Evolutionary conservation across 1,140 invertebrate genomes (phyloP).

Genomic region (Galleria mellonella): DNA sequence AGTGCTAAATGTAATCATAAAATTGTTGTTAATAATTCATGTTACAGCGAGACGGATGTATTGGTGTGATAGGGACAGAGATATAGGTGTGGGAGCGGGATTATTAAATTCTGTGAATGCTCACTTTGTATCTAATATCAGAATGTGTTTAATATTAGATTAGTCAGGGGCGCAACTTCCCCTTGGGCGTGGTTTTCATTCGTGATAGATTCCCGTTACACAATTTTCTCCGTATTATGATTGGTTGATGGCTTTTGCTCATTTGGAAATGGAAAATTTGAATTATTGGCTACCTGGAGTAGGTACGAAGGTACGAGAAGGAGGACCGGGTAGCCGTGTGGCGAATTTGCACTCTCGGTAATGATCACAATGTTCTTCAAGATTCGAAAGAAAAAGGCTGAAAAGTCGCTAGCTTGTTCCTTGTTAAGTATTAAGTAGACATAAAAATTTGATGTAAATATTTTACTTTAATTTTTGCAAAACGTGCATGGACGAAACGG

Average conservation of each 20-base stretch:
- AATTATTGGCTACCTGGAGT: slow-evolving; percentile 16
- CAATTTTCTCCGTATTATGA: slow-evolving; percentile 3
- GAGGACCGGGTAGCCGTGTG: slow-evolving; percentile 41
- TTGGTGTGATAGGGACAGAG: slow-evolving; percentile 15
- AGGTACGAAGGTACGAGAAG: slow-evolving; percentile 32
- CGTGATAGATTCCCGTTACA: slow-evolving; percentile 6
- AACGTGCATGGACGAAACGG: too few relatives aligned
- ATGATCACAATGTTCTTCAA: too few relatives aligned
- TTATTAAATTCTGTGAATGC: slow-evolving; percentile 73
- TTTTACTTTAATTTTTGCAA: too few relatives aligned
- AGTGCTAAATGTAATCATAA: slow-evolving; percentile 69
- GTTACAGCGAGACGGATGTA: slow-evolving; percentile 23
- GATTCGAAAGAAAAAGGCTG: too few relatives aligned
- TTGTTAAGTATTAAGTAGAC: too few relatives aligned
- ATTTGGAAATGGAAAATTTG: slow-evolving; percentile 5
- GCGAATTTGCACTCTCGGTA: slow-evolving; percentile 18
- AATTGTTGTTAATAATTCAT: slow-evolving; percentile 73
- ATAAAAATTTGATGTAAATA: too few relatives aligned
- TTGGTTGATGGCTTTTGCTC: slow-evolving; percentile 3
- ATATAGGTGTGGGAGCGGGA: slow-evolving; percentile 36
- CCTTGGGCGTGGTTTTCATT: background rate
- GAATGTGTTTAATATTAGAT: slow-evolving; percentile 72
- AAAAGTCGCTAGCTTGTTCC: too few relatives aligned
- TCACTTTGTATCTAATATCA: slow-evolving; percentile 71
- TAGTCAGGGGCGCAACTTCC: slow-evolving; percentile 34